Base-by-base conservation (phyloP, 2,888 invertebrate species). In the Metopia argyrocephala region DNA sequence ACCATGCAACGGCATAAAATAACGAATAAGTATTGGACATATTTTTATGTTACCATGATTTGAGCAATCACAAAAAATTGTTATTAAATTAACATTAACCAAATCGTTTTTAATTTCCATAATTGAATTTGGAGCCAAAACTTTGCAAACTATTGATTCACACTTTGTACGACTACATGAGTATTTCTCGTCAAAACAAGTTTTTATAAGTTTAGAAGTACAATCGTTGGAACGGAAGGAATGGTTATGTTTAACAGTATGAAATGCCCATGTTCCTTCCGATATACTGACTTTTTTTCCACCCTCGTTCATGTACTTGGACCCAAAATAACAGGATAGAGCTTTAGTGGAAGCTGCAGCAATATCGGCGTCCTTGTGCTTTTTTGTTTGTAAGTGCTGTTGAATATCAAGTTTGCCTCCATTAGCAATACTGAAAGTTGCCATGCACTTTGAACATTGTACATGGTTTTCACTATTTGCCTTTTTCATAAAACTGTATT, bases 1-100 rank as follows among this genome's bases (percentile, higher is more conserved):
- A 31, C 78, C 81, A 52, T 83, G 46, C 28, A 69, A 54, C 18
- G 80, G 83, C 62, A 79, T 28, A 73, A 83, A 83, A 46, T 82
- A 83, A 71, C 79, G 64, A 6, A 64, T 76, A 54, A 83, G 76
- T 56, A 82, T 52, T 38, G 82, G 80, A n/a, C 76, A 82, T 23
- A 81, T 46, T 64, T 81, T 80, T 38, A 78, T 75, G 65, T 65
- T 76, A 9, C 74, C 76, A 54, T 82, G 76, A 70, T 82, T 83
- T 48, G 82, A 82, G 62, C 78, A 78, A 68, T 82, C 78, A 38
- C 68, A 70, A 59, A 64, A 82, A 45, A 82, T 31, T 23, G 80
- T 73, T 54, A 83, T 70, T 20, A 74, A 79, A 46, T 50, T 79
- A 5, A 79, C 71, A 27, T 48, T 54, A 50, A 21, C 38, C 52